phyloP scores from a whole-genome alignment of 2,888 invertebrate genomes.

The Ormyrus nitidulus region DNA sequence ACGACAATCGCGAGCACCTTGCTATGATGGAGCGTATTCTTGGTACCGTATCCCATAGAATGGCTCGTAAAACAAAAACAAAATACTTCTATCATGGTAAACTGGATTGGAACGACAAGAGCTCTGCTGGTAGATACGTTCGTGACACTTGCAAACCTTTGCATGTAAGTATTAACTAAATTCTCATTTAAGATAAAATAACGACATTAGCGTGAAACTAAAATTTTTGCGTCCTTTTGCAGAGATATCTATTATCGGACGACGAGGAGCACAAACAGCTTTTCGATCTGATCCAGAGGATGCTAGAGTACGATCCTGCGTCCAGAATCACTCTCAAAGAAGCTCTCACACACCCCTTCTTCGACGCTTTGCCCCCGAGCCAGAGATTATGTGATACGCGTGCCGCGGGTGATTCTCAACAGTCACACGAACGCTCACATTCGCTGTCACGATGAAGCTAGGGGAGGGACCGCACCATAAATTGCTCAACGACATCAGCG shows the following conservation, averaged over 20 bases:
- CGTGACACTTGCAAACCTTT: slow-evolving; percentile 98
- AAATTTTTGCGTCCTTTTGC: slow-evolving; percentile 68
- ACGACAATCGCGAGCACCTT: slow-evolving; percentile 99
- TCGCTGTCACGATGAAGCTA: slow-evolving; percentile 84
- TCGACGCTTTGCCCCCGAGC: slow-evolving; percentile 88
- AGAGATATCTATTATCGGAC: slow-evolving; percentile 93
- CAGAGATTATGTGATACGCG: slow-evolving; percentile 82
- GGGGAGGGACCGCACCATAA: slow-evolving; percentile 68
- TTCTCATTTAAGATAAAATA: neutral
- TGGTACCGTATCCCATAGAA: slow-evolving; percentile 95
- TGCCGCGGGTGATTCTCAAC: slow-evolving; percentile 76
- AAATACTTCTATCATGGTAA: slow-evolving; percentile 99
- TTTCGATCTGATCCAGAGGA: slow-evolving; percentile 95
- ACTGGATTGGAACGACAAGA: slow-evolving; percentile 98
- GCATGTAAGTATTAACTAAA: slow-evolving; percentile 80
- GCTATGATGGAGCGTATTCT: slow-evolving; percentile 99
- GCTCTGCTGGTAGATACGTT: slow-evolving; percentile 97
- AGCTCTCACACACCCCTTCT: slow-evolving; percentile 94
- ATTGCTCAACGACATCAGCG: slow-evolving; percentile 16
- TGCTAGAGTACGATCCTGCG: slow-evolving; percentile 98
- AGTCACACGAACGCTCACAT: slow-evolving; percentile 82
- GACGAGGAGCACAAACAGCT: slow-evolving; percentile 94
- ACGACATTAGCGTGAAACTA: neutral
- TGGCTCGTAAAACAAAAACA: slow-evolving; percentile 93
- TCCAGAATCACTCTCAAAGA: slow-evolving; percentile 92